Evolutionary conservation across 2,888 invertebrate genomes (phyloP).

Genomic region (Drosophila diplacantha): DNA sequence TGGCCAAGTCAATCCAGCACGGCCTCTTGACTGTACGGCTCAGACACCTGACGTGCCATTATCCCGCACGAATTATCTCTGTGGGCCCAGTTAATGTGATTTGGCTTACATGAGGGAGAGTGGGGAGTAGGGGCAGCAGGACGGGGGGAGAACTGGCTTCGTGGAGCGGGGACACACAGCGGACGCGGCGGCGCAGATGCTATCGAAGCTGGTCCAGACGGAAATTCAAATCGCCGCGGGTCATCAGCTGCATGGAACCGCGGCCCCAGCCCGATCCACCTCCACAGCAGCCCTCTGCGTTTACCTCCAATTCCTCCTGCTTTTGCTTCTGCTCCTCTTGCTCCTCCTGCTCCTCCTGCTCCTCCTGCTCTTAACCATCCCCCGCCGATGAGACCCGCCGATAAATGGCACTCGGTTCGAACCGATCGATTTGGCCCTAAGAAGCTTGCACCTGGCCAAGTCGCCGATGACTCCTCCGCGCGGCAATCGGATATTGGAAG

Average conservation of each 20-base stretch:
- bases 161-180: slow-evolving; percentile 23
- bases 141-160: slow-evolving; percentile 1
- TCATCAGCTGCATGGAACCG: slow-evolving; percentile 56
- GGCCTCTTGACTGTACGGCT: slow-evolving; percentile 27
- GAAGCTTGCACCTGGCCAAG: slow-evolving; percentile 34
- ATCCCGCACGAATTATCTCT: not conserved
- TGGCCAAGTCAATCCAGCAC: slow-evolving; percentile 20
- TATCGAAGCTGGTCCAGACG: slow-evolving; percentile 49
- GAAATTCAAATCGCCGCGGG: slow-evolving; percentile 61
- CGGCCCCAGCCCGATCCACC: slow-evolving; percentile 16
- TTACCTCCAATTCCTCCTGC: not conserved
- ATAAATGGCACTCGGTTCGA: slow-evolving; percentile 24
- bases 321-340: not conserved
- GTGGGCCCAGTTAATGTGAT: slow-evolving; percentile 50
- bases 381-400: slow-evolving; percentile 21
- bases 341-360: not conserved
- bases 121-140: not conserved
- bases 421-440: slow-evolving; percentile 27
- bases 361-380: not conserved
- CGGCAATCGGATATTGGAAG: too few species aligned
- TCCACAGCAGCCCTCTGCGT: slow-evolving; percentile 8
- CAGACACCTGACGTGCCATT: slow-evolving; percentile 24
- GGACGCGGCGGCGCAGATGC: slow-evolving; percentile 37
- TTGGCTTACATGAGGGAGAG: slow-evolving; percentile 48
- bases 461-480: not conserved